Evolutionary conservation across 64 coral and sea anemone species (phyloP).

Genomic region (Montipora foliosa): DNA sequence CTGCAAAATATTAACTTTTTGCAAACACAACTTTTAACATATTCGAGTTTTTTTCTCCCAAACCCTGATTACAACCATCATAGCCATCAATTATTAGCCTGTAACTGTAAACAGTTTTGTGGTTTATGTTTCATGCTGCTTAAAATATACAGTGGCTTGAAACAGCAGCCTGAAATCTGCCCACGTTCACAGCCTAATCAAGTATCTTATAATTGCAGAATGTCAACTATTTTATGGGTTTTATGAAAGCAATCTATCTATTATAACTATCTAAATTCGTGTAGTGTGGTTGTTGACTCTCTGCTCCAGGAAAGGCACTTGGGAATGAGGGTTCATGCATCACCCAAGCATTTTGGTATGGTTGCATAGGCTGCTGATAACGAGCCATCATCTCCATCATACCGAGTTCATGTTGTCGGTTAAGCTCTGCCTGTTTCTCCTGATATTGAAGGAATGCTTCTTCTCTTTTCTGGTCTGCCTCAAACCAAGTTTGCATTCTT

Average conservation of each 20-base stretch:
- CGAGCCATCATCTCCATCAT: constrained; percentile 65
- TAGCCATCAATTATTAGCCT: neutral
- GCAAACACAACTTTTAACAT: neutral
- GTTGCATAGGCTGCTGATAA: constrained; percentile 60
- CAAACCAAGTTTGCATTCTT: constrained; percentile 58
- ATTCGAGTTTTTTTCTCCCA: neutral
- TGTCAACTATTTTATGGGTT: neutral
- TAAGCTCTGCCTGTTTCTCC: constrained; percentile 78
- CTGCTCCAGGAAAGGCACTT: constrained; percentile 42
- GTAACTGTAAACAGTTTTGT: neutral
- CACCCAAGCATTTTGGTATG: constrained; percentile 60
- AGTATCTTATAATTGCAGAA: neutral
- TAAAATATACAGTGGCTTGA: neutral
- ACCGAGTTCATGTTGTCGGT: constrained; percentile 67
- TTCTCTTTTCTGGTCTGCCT: constrained; percentile 66
- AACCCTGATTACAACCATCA: constrained; percentile 14
- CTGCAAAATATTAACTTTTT: constrained; percentile 22
- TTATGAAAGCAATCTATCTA: constrained; percentile 25
- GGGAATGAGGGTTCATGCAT: constrained; percentile 53
- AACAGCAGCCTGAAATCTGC: constrained; percentile 34
- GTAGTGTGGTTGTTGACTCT: constrained; percentile 48
- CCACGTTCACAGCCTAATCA: neutral
- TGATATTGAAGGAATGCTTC: constrained; percentile 71
- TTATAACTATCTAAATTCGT: constrained; percentile 82
- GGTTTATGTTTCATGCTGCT: neutral